phyloP scores from a whole-genome alignment of 2,888 invertebrate genomes.

The Lasioglossum vierecki region DNA sequence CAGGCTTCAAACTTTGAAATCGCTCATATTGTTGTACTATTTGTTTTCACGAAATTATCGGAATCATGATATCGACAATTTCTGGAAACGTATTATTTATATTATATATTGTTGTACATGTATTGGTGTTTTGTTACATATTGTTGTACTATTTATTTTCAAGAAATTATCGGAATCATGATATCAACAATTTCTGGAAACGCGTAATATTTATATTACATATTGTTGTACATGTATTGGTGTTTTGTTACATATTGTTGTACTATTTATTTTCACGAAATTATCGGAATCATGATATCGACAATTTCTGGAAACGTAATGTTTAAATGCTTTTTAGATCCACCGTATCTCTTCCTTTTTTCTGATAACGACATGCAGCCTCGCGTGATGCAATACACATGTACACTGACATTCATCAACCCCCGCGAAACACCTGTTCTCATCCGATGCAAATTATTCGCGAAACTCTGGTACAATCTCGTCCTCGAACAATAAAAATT shows the following conservation, averaged over 20 bases:
- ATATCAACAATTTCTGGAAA: too few species aligned
- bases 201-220: too few species aligned
- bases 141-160: too few species aligned
- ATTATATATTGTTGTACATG: too few species aligned
- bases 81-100: neutral
- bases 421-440: neutral
- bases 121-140: too few species aligned
- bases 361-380: constrained; percentile 1
- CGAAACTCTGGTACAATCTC: constrained; percentile 1
- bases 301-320: neutral
- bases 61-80: neutral
- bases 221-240: too few species aligned
- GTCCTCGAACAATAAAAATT: constrained; percentile 5
- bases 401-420: neutral
- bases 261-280: too few species aligned
- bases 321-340: neutral
- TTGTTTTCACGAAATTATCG: neutral
- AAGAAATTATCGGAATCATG: too few species aligned
- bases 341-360: neutral
- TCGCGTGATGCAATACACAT: neutral
- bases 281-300: neutral
- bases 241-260: neutral
- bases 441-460: neutral
- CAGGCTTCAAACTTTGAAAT: too few species aligned
- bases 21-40: neutral